Conservation (phyloP, 2,113 vertebrate species). For the Eretmochelys imbricata region DNA sequence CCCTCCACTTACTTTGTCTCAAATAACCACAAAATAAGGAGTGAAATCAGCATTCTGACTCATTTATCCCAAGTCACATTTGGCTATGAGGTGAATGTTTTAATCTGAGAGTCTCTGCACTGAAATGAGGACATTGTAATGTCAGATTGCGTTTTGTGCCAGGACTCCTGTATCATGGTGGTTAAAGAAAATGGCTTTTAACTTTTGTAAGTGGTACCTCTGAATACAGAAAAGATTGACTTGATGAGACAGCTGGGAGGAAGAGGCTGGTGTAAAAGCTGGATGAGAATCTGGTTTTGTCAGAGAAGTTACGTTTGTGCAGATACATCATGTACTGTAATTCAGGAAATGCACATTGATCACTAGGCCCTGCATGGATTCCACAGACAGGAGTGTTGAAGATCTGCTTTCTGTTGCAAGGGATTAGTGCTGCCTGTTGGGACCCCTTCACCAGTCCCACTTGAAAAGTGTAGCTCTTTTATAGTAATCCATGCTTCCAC, state of each 20-base stretch:
- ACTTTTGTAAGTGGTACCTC: background rate
- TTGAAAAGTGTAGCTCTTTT: background rate
- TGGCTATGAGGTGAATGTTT: background rate
- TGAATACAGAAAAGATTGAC: background rate
- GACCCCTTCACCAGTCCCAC: background rate
- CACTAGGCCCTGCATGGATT: background rate
- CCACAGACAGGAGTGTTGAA: background rate
- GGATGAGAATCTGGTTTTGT: background rate
- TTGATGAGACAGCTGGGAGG: background rate
- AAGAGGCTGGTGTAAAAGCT: background rate
- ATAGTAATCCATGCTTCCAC: background rate
- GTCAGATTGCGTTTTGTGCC: background rate
- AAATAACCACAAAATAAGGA: background rate
- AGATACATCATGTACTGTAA: background rate
- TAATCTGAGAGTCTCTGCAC: background rate
- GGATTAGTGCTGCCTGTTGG: background rate
- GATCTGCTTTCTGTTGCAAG: background rate
- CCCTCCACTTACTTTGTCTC: background rate
- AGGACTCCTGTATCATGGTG: background rate
- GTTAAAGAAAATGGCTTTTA: background rate
- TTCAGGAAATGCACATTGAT: background rate
- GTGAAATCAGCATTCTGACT: background rate
- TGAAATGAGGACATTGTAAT: background rate
- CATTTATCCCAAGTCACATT: background rate
- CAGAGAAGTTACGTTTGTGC: background rate